Evolutionary conservation across 2,113 vertebrate species (phyloP).

Genomic region (Oenanthe oenanthe): DNA sequence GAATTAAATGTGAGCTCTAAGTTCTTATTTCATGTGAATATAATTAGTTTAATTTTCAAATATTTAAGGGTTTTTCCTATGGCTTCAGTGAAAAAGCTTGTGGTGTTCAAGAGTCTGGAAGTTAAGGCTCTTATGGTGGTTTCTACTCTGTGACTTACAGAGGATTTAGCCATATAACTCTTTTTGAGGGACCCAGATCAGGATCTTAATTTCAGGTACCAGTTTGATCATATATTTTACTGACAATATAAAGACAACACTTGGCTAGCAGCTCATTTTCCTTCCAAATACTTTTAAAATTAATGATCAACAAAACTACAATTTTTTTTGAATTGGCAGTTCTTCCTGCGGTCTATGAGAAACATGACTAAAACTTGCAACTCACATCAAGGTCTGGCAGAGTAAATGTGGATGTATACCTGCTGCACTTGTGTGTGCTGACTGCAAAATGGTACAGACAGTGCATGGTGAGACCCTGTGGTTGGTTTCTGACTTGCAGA

Average conservation of each 20-base stretch:
- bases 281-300: not conserved
- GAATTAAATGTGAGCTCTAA: not conserved
- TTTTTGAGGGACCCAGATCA: not conserved
- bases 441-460: not conserved
- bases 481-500: not conserved
- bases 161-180: not conserved
- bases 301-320: not conserved
- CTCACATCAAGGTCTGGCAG: not conserved
- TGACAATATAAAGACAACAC: not conserved
- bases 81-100: not conserved
- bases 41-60: not conserved
- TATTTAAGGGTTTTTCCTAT: not conserved
- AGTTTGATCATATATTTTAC: not conserved
- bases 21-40: not conserved
- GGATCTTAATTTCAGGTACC: not conserved
- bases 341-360: not conserved
- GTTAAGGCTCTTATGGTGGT: not conserved
- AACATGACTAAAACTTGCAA: not conserved
- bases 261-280: not conserved
- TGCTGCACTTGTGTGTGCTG: not conserved
- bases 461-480: fast-evolving
- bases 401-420: not conserved
- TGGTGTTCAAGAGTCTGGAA: not conserved
- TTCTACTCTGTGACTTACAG: not conserved
- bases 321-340: not conserved